Base-by-base conservation (phyloP, 2,797 vertebrate species). In the Parambassis ranga region DNA sequence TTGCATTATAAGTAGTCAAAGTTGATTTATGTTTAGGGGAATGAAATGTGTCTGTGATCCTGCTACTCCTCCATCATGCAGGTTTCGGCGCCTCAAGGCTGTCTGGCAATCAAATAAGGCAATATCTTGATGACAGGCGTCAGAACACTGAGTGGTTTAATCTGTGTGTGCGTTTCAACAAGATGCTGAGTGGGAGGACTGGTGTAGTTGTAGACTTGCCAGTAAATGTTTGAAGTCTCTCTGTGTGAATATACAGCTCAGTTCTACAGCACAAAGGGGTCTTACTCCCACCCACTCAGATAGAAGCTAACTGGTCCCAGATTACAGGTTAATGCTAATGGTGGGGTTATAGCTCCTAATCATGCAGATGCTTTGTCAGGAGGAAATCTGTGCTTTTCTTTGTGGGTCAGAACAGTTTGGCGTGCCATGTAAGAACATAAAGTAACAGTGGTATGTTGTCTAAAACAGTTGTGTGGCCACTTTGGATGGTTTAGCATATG, bases 131-230 rank as follows among this genome's bases (percentile, higher is more conserved):
- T 48, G 32, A 44, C 44, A 5, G 51, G 43, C 33, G 22, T 72
- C 30, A 26, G 27, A 32, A 14, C 18, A 10, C 19, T 3, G 24
- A 50, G 57, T 20, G 16, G 58, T 58, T 39, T 66, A 58, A 78
- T 81, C 60, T 39, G 44, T 49, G 53, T 59, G 52, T 23, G 23
- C 10, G 47, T 62, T 67, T 7, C 2, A 67, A 60, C 79, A 81
- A n/a, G 74, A 79, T 82, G 79, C 81, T 77, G 64, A 64, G 82
- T 76, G 58, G 81, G 81, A 73, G 75, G 71, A 67, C 61, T 41
- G 32, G 60, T 47, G 71, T 23, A 48, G 66, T 26, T 46, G 51
- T 27, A 20, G 60, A 66, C 52, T 36, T 52, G 60, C 68, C 71
- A 81, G 67, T 22, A 37, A 66, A 71, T 65, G 61, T 82, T 75